Percentiles rank a stretch among this genome's conserved stretches.
Conservation (phyloP, 2,797 vertebrate genomes). For the Paguma larvata region DNA sequence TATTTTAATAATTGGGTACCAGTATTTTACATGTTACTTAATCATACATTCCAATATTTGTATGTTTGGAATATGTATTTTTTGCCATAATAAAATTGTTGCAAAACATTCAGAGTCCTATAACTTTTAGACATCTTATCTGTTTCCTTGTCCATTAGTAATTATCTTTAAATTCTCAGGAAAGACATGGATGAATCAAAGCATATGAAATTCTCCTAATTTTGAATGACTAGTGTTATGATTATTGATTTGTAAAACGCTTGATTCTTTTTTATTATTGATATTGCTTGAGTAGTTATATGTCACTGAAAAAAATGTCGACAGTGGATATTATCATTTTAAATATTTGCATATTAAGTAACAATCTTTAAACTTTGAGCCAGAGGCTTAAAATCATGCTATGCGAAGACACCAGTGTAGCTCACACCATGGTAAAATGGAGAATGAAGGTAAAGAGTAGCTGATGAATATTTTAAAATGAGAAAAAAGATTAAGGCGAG, state of each 20-base stretch:
- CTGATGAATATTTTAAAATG: background rate
- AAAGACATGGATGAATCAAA: background rate
- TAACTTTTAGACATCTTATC: background rate
- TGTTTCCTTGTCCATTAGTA: background rate
- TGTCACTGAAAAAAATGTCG: background rate
- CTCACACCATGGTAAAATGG: background rate
- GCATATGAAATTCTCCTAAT: background rate
- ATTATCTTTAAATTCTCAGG: background rate
- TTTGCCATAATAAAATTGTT: background rate
- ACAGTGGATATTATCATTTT: background rate
- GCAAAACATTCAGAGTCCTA: background rate
- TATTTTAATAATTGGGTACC: background rate
- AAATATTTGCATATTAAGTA: background rate
- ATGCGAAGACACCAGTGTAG: background rate
- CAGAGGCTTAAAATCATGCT: background rate
- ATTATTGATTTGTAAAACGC: background rate
- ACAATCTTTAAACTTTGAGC: background rate
- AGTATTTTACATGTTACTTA: background rate
- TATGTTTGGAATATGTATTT: background rate
- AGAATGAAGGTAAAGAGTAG: background rate
- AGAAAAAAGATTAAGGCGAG: background rate
- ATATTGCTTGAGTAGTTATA: background rate
- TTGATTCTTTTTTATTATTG: background rate
- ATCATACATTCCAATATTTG: background rate
- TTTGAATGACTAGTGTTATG: background rate